phyloP scores from a whole-genome alignment of 1,140 invertebrate genomes.

The honey bee (Apis mellifera) region Amel_HAv3.1 CM009935.2:13786001-13786500 shows the following conservation, averaged over 20 bases:
- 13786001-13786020: neutral
- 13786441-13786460: neutral
- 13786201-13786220: constrained; percentile 76
- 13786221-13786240: constrained; percentile 54
- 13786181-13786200: constrained; percentile 69
- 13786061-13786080: neutral
- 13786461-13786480: neutral
- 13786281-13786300: constrained; percentile 49
- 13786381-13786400: neutral
- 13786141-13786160: constrained; percentile 78
- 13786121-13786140: constrained; percentile 55
- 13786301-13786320: constrained; percentile 62
- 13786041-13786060: too few species aligned
- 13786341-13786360: constrained; percentile 7
- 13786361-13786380: neutral
- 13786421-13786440: neutral
- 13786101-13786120: constrained; percentile 69
- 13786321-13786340: constrained; percentile 28
- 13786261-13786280: constrained; percentile 59
- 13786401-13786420: neutral
- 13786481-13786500: neutral
- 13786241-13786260: constrained; percentile 45
- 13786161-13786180: constrained; percentile 77
- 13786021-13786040: neutral
- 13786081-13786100: constrained; percentile 63